Evolutionary conservation across 1,140 invertebrate species (phyloP).

Genomic region (Bilobella aurantiaca): DNA sequence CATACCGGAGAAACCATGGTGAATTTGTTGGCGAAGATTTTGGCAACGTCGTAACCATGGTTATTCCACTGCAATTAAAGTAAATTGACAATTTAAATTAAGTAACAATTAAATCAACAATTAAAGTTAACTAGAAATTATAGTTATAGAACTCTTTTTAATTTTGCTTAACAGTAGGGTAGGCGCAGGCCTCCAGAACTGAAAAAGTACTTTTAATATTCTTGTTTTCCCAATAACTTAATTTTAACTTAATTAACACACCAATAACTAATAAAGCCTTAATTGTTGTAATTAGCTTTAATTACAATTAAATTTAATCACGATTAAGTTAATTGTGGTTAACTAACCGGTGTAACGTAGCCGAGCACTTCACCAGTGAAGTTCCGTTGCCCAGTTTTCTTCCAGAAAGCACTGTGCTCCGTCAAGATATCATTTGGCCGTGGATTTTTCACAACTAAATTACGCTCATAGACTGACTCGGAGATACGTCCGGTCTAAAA

Average conservation of each 20-base stretch:
- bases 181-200: too few relatives aligned
- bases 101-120: slow-evolving; percentile 20
- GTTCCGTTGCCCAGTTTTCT: slow-evolving; percentile 52
- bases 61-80: slow-evolving; percentile 73
- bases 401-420: slow-evolving; percentile 61
- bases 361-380: slow-evolving; percentile 65
- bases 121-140: neutral
- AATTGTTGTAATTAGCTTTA: neutral
- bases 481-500: slow-evolving; percentile 51
- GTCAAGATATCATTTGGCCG: slow-evolving; percentile 60
- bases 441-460: slow-evolving; percentile 54
- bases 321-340: too few relatives aligned
- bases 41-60: slow-evolving; percentile 86
- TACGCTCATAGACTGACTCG: slow-evolving; percentile 56
- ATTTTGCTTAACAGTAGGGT: too few relatives aligned
- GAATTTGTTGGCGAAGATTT: slow-evolving; percentile 80
- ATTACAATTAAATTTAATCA: too few relatives aligned
- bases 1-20: slow-evolving; percentile 86
- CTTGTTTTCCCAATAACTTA: too few relatives aligned
- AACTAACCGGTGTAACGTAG: slow-evolving; percentile 76
- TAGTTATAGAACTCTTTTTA: too few relatives aligned
- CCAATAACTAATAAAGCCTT: neutral
- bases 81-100: slow-evolving; percentile 20
- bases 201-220: too few relatives aligned
- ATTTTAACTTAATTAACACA: neutral